Base-by-base conservation (phyloP, 2,113 vertebrate species). In the Ictalurus punctatus region DNA sequence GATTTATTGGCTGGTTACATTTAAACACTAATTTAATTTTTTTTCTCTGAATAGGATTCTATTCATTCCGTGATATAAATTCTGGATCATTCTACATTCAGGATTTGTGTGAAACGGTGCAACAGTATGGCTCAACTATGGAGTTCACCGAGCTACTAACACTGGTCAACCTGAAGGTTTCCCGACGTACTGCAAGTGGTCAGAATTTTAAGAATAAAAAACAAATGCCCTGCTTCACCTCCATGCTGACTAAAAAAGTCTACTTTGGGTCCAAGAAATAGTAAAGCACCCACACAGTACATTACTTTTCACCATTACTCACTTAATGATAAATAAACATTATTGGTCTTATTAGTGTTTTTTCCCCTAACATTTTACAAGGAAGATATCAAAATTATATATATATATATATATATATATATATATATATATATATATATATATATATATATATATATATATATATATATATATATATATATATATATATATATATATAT, bases 161-260 rank as follows among this genome's bases (percentile, higher is more conserved):
- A 0, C 85, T 98, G 6, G 98, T 99, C 88, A 99, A 98, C 93
- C 95, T 97, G 91, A 98, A 96, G 84, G 98, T 99, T 37, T 96
- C 98, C 0, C 90, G 94, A 89, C 97, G 98, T 8, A 4, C 37
- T 0, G 93, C 93, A 89, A 90, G 0, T 1, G 1, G 34, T 34
- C 95, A 96, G 58, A 61, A 0, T 0, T 90, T 95, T 6, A 93
- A 96, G 17, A 98, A 99, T 14, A 99, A 99, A 93, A 99, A 99
- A 88, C 98, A 99, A 93, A 95, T 99, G 1, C 98, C 98, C n/a
- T 99, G 97, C 92, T 99, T 99, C 90, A 95, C 96, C 23, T 99
- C 98, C 0, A 99, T 99, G 97, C 93, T 99, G 85, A 99, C 98
- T 13, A 99, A 97, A 94, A 99, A 97, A 92, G 91, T 99, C 14